Conservation (phyloP, 2,797 vertebrate species). For the Varecia variegata region DNA sequence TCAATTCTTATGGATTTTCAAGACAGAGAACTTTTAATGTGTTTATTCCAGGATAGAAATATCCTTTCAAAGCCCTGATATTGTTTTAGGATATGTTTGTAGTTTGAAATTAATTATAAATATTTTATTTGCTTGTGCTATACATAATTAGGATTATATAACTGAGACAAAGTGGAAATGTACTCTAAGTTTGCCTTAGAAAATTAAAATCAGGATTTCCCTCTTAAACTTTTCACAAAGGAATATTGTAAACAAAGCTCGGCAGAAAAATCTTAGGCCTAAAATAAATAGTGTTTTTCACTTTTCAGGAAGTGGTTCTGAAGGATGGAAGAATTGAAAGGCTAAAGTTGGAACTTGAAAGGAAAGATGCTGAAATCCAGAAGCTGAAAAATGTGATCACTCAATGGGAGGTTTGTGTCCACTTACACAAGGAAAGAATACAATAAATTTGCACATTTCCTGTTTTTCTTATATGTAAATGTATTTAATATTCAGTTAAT, state of each 20-base stretch:
- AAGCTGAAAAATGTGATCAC: slow-evolving; percentile 90
- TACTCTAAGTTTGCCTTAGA: slow-evolving; percentile 40
- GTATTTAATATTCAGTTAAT: slow-evolving; percentile 20
- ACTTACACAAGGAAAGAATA: slow-evolving; percentile 20
- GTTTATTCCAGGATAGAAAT: background rate
- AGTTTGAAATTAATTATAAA: slow-evolving; percentile 43
- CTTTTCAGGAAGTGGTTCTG: slow-evolving; percentile 76
- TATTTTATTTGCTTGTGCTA: background rate
- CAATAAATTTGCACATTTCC: background rate
- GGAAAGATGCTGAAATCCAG: slow-evolving; percentile 93
- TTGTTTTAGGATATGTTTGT: background rate
- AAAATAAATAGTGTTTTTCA: slow-evolving; percentile 54
- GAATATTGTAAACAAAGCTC: background rate
- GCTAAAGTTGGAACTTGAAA: slow-evolving; percentile 94
- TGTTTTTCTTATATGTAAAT: slow-evolving; percentile 29
- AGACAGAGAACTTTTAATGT: background rate
- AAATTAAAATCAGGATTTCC: slow-evolving; percentile 27
- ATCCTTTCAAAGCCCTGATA: background rate
- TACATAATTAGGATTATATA: slow-evolving; percentile 18
- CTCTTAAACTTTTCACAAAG: slow-evolving; percentile 25
- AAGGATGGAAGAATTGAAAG: slow-evolving; percentile 93
- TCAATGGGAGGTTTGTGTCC: slow-evolving; percentile 92
- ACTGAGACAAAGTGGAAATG: slow-evolving; percentile 37
- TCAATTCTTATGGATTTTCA: background rate
- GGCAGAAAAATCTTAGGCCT: background rate